Percentiles rank a stretch among this genome's conserved stretches.
Evolutionary conservation across 1,140 invertebrate species (phyloP).

Genomic region (Drosophila ananassae): DNA sequence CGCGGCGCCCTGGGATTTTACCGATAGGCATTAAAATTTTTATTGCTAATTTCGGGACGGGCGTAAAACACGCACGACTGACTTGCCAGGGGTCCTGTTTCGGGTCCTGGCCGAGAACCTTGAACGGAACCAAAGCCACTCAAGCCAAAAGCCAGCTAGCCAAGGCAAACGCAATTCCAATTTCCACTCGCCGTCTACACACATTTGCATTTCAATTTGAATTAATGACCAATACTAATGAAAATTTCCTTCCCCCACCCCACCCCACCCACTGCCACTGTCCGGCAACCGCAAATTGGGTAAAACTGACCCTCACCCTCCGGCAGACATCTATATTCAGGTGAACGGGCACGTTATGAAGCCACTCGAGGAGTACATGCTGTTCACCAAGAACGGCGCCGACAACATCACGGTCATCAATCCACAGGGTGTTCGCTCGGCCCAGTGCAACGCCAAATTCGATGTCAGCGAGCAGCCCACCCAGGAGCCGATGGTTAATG

Average conservation of each 20-base stretch:
- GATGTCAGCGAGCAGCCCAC: constrained; percentile 87
- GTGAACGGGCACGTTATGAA: constrained; percentile 92
- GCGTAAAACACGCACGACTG: constrained; percentile 73
- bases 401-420: constrained; percentile 92
- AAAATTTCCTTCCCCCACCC: constrained; percentile 51
- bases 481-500: constrained; percentile 87
- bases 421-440: constrained; percentile 92
- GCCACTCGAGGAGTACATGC: constrained; percentile 94
- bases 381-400: constrained; percentile 91
- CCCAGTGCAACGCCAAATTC: constrained; percentile 91
- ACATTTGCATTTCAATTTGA: constrained; percentile 81
- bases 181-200: constrained; percentile 43
- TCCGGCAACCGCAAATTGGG: constrained; percentile 45
- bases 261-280: not conserved
- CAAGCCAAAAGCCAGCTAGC: constrained; percentile 7
- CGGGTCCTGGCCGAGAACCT: not conserved
- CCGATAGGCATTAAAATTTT: constrained; percentile 68
- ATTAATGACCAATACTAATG: constrained; percentile 82
- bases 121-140: constrained; percentile 8
- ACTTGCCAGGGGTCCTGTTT: constrained; percentile 16
- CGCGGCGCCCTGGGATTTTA: constrained; percentile 21
- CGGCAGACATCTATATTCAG: constrained; percentile 91
- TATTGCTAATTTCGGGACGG: constrained; percentile 75
- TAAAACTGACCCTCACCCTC: constrained; percentile 19
- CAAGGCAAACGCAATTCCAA: constrained; percentile 45